Conservation (phyloP, 2,113 vertebrate genomes). For the Setophaga coronata region DNA sequence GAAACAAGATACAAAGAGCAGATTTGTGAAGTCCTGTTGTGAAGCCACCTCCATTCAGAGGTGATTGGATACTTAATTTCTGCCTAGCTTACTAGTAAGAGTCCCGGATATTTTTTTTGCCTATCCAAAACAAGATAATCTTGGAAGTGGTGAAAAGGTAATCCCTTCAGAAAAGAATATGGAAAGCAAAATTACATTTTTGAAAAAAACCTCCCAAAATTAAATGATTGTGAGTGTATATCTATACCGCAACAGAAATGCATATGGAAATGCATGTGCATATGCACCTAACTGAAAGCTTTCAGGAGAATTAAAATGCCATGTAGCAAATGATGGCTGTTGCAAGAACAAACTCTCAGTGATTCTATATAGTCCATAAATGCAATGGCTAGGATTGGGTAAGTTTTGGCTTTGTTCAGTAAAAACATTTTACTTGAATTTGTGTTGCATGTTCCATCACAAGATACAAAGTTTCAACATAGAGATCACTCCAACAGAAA, state of each 20-base stretch:
- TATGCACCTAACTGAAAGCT: background rate
- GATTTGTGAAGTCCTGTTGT: background rate
- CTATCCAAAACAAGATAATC: background rate
- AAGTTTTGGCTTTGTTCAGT: background rate
- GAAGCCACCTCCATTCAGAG: background rate
- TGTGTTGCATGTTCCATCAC: background rate
- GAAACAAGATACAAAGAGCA: background rate
- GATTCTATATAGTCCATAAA: background rate
- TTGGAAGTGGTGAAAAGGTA: background rate
- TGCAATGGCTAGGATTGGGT: background rate
- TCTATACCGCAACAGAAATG: background rate
- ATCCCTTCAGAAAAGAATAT: background rate
- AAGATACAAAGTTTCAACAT: background rate
- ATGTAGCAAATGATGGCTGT: background rate
- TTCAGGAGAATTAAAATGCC: background rate
- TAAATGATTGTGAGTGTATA: background rate
- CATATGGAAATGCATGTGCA: background rate
- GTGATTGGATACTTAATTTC: background rate
- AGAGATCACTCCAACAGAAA: background rate
- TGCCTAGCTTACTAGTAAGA: background rate
- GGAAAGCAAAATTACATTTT: background rate
- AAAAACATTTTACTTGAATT: background rate
- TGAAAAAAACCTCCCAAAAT: background rate
- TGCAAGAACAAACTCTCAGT: background rate
- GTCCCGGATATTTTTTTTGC: background rate